A percentile compares a stretch with the other conserved stretches of the same genome.
These are phyloP conservation scores for Dolichotis patagonum DNA, from an alignment of 2,113 vertebrate genomes.

Conservation along the genomic window DNA sequence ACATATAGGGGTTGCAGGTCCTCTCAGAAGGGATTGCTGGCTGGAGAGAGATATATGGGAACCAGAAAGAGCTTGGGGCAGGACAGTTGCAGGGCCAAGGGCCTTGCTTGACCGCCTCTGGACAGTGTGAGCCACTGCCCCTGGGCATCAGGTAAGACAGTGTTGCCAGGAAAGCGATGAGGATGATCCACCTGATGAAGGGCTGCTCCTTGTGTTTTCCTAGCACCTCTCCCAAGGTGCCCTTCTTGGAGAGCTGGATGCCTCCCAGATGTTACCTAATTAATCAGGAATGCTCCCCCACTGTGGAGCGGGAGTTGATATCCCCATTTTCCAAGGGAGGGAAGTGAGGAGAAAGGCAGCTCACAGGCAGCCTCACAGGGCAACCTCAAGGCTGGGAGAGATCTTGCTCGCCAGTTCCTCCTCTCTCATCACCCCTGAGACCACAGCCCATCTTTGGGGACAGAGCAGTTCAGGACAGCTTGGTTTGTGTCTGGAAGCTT, in stretches of 20 bases:
- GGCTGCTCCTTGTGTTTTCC: neutral
- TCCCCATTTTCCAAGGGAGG: conserved; percentile 61
- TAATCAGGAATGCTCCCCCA: conserved; percentile 25
- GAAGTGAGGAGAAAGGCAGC: neutral
- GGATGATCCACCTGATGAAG: neutral
- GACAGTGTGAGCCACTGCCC: neutral
- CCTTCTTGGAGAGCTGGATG: conserved; percentile 51
- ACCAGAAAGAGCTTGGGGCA: accelerated
- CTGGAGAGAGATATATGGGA: no score
- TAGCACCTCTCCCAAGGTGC: conserved; percentile 69
- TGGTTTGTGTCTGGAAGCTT: neutral
- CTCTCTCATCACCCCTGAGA: neutral
- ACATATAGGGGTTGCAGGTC: accelerated
- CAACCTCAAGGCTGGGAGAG: accelerated
- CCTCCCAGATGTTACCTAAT: conserved; percentile 63
- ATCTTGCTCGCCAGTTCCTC: no score
- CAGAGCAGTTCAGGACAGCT: neutral
- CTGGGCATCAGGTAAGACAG: neutral
- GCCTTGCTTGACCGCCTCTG: neutral
- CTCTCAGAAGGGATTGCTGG: accelerated
- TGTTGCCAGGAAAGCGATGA: neutral
- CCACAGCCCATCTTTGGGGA: neutral
- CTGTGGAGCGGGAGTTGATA: neutral
- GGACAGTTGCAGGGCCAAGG: accelerated
- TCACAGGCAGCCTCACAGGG: neutral